phyloP scores from a whole-genome alignment of 2,113 vertebrate genomes.

The Pterocles gutturalis region DNA sequence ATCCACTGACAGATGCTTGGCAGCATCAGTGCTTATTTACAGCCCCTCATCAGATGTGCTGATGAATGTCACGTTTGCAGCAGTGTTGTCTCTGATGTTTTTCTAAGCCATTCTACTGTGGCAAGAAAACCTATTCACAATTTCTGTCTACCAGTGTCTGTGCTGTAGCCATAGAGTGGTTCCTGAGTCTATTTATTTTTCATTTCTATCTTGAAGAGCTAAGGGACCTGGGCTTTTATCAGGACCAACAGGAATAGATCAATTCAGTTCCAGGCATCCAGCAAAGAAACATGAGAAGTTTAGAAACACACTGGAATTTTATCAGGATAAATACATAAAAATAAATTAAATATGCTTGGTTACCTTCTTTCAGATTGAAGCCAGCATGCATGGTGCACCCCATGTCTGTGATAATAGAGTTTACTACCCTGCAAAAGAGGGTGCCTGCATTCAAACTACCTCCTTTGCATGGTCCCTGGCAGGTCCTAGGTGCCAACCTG shows the following conservation, averaged over 20 bases:
- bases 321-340: not conserved
- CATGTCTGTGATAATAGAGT: not conserved
- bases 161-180: not conserved
- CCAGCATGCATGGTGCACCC: not conserved
- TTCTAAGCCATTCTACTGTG: not conserved
- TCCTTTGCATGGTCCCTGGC: not conserved
- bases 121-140: not conserved
- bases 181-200: not conserved
- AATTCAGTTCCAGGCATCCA: not conserved
- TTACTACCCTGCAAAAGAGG: not conserved
- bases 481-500: not conserved
- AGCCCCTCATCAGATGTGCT: slow-evolving; percentile 5
- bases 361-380: not conserved
- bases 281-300: not conserved
- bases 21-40: not conserved
- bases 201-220: not conserved
- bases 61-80: not conserved
- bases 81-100: not conserved
- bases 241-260: not conserved
- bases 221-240: not conserved
- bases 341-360: not conserved
- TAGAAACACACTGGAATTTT: not conserved
- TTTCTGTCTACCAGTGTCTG: not conserved
- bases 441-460: not conserved
- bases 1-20: not conserved